Evolutionary conservation across 1,140 invertebrate genomes (phyloP).

Genomic region (Eufriesea mexicana): DNA sequence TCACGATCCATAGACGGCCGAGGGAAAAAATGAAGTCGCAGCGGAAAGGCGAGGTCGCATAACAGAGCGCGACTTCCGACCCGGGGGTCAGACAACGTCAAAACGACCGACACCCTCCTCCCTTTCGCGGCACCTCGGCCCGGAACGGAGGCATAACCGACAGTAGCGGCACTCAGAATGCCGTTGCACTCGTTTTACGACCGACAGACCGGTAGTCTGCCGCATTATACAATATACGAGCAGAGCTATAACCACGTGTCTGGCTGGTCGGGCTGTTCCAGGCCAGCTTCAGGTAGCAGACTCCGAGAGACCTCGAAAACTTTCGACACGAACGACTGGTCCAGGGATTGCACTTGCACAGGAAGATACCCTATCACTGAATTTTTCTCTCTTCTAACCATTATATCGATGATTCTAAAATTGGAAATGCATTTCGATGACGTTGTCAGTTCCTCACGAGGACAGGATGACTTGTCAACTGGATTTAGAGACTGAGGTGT

Average conservation of each 20-base stretch:
- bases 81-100: not conserved
- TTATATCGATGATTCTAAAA: no score
- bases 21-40: not conserved
- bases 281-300: conserved; percentile 7
- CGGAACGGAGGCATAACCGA: conserved; percentile 9
- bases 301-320: conserved; percentile 50
- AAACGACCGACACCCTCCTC: conserved; percentile 14
- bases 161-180: conserved; percentile 56
- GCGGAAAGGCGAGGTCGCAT: not conserved
- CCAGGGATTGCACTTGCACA: not conserved
- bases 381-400: not conserved
- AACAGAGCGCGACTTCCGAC: not conserved
- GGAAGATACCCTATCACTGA: not conserved
- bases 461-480: no score
- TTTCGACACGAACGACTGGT: conserved; percentile 3
- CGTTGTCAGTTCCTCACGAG: no score
- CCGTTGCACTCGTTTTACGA: conserved; percentile 72
- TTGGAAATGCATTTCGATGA: no score
- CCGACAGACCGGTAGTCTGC: conserved; percentile 75
- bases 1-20: not conserved
- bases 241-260: conserved; percentile 72
- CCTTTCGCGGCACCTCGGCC: not conserved
- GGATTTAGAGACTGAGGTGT: no score
- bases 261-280: conserved; percentile 42
- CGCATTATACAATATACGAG: conserved; percentile 78